phyloP scores from a whole-genome alignment of 23 tunicate species.

The Halocynthia roretzi region DNA sequence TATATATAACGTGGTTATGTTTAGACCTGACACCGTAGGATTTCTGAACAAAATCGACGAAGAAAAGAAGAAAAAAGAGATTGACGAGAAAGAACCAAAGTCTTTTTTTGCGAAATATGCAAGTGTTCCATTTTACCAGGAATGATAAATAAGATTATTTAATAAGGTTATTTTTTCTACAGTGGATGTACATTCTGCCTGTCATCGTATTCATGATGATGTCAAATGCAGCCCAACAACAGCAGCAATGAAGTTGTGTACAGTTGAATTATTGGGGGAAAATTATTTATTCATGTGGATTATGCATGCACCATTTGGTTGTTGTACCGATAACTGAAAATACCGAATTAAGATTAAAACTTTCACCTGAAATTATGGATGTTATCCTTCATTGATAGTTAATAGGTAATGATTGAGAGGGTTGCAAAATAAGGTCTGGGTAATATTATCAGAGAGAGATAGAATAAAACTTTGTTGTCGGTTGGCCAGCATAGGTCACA shows the following conservation, averaged over 20 bases:
- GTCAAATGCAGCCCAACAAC: constrained; percentile 53
- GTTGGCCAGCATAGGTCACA: too few species aligned
- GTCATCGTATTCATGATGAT: constrained; percentile 56
- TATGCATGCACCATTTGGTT: not conserved
- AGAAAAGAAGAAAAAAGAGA: constrained; percentile 48
- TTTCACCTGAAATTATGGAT: too few species aligned
- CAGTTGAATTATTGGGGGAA: not conserved
- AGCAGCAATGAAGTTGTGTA: not conserved
- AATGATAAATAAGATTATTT: not conserved
- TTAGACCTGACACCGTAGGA: constrained; percentile 68
- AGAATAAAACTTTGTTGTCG: too few species aligned
- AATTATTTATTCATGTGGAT: not conserved
- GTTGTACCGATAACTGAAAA: too few species aligned
- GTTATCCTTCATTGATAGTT: too few species aligned
- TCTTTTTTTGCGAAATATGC: constrained; percentile 76
- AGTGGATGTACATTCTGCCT: constrained; percentile 84
- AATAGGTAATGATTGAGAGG: too few species aligned
- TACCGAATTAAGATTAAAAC: too few species aligned
- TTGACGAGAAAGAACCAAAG: constrained; percentile 43
- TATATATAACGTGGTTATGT: too few species aligned
- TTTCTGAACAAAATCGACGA: constrained; percentile 49
- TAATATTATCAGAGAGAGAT: too few species aligned
- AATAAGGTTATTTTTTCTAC: constrained; percentile 3
- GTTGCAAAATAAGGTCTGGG: too few species aligned
- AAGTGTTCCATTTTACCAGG: constrained; percentile 12